Conservation (phyloP, 1,140 invertebrate species). For the Neuroterus valhalla region DNA sequence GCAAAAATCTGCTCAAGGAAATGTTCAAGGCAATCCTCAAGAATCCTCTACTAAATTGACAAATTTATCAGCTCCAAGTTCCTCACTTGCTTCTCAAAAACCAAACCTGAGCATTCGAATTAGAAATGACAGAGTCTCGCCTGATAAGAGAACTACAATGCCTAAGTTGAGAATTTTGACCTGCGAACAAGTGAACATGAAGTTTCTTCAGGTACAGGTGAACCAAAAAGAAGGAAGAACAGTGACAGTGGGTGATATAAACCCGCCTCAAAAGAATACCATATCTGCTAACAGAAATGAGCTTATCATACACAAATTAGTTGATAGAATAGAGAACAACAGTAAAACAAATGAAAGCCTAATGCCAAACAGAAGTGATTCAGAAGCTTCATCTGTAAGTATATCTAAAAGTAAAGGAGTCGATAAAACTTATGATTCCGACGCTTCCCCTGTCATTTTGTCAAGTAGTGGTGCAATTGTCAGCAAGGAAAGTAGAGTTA, state of each 20-base stretch:
- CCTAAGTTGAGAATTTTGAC: conserved; percentile 49
- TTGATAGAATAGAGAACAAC: neutral
- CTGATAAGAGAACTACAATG: neutral
- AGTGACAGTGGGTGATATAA: conserved; percentile 40
- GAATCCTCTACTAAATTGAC: too few species aligned
- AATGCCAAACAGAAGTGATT: neutral
- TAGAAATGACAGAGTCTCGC: too few species aligned
- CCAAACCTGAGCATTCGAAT: too few species aligned
- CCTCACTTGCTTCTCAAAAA: too few species aligned
- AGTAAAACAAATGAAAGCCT: neutral
- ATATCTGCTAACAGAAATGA: neutral
- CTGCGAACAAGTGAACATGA: conserved; percentile 52
- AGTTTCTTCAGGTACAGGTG: conserved; percentile 47
- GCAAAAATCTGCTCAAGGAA: too few species aligned
- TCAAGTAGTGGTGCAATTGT: neutral
- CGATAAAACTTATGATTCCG: neutral
- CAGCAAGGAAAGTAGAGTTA: neutral
- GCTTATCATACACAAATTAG: neutral
- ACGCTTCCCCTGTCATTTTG: conserved; percentile 31
- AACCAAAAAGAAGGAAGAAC: conserved; percentile 34
- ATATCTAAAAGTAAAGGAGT: neutral
- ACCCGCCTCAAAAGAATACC: neutral
- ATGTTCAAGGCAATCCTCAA: too few species aligned
- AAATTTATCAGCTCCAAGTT: too few species aligned
- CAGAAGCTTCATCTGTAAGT: conserved; percentile 27